phyloP scores from a whole-genome alignment of 2,113 vertebrate species.

The Empidonax traillii region DNA sequence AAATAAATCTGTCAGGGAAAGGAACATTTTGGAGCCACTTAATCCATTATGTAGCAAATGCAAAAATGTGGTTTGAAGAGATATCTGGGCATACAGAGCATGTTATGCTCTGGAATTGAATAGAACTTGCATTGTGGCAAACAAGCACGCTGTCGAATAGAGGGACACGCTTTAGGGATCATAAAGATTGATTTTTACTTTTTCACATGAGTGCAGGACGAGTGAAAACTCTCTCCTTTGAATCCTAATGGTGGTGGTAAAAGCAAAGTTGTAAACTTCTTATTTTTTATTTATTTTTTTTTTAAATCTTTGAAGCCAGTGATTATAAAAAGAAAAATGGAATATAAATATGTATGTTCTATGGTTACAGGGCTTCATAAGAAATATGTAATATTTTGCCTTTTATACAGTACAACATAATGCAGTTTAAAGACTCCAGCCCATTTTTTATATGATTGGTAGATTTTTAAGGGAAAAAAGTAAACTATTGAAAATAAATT shows the following conservation, averaged over 20 bases:
- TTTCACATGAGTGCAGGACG: background rate
- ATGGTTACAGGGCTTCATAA: background rate
- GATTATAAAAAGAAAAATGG: background rate
- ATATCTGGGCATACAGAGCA: background rate
- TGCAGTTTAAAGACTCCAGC: background rate
- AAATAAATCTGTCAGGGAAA: background rate
- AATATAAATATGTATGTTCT: rapidly evolving
- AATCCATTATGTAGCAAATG: background rate
- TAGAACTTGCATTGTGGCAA: background rate
- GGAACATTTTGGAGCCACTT: background rate
- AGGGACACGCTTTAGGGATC: background rate
- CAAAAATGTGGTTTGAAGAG: background rate
- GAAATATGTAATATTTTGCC: background rate
- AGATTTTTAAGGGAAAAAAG: background rate
- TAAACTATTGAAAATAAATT: background rate
- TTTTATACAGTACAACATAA: background rate
- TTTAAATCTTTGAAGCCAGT: background rate
- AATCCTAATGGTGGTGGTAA: background rate
- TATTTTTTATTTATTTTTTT: background rate
- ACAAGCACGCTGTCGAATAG: background rate
- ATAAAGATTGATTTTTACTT: background rate
- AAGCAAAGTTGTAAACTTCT: background rate
- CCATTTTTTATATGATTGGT: background rate
- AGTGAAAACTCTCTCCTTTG: background rate
- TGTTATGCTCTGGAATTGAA: background rate